Evolutionary conservation across 37 sponge, comb jelly and placozoan species (phyloP).

Genomic region (Axinella damicornis): DNA sequence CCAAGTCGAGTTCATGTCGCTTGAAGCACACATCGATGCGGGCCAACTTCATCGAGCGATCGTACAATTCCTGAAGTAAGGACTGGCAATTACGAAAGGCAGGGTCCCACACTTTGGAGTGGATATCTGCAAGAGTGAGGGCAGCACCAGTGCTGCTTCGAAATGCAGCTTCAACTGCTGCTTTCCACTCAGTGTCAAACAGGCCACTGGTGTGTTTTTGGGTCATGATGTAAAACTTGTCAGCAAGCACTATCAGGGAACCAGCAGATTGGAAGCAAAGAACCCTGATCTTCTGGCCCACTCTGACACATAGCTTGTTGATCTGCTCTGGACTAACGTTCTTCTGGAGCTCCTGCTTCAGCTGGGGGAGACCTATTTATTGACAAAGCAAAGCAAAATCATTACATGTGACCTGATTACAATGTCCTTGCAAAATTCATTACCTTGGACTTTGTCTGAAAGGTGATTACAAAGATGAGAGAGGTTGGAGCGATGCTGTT

Average conservation of each 20-base stretch:
- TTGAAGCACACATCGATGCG: conserved; percentile 6
- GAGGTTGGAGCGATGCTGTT: too few relatives aligned
- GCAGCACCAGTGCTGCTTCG: not conserved
- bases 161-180: not conserved
- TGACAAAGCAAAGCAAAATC: not conserved
- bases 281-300: not conserved
- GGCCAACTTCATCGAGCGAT: conserved; percentile 16
- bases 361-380: not conserved
- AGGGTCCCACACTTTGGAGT: conserved; percentile 37
- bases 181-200: conserved; percentile 10
- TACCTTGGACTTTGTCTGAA: too few relatives aligned
- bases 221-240: conserved; percentile 1
- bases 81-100: conserved; percentile 11
- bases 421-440: too few relatives aligned
- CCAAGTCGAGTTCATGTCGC: not conserved
- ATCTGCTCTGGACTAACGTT: not conserved
- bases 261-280: conserved; percentile 11
- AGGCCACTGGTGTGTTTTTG: conserved; percentile 4
- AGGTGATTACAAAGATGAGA: too few relatives aligned
- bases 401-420: too few relatives aligned
- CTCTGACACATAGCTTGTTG: conserved; percentile 12
- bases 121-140: conserved; percentile 1
- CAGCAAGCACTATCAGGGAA: not conserved
- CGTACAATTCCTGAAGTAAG: conserved; percentile 15
- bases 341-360: conserved; percentile 1